phyloP scores from a whole-genome alignment of 2,113 vertebrate genomes.

The Sander vitreus region DNA sequence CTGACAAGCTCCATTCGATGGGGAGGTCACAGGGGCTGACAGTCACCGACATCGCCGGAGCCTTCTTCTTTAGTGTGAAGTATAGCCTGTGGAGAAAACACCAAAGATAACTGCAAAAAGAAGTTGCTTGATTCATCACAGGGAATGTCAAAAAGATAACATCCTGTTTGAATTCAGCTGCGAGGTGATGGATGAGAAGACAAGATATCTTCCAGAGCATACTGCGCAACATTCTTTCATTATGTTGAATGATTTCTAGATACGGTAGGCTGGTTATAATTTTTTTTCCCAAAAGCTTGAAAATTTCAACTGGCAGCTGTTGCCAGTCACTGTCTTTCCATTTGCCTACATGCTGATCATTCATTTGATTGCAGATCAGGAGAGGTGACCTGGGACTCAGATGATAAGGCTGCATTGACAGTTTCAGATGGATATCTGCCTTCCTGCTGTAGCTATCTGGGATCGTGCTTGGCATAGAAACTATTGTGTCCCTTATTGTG shows the following conservation, averaged over 20 bases:
- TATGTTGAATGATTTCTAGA: constrained; percentile 40
- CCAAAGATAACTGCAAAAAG: constrained; percentile 21
- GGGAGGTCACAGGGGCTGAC: constrained; percentile 89
- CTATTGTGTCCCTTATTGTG: constrained; percentile 3
- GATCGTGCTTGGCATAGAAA: constrained; percentile 63
- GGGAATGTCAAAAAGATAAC: constrained; percentile 57
- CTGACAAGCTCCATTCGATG: constrained; percentile 87
- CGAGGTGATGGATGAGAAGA: constrained; percentile 47
- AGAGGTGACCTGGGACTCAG: constrained; percentile 63
- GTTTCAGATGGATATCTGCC: constrained; percentile 64
- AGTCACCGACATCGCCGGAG: constrained; percentile 83
- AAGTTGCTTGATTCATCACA: constrained; percentile 28
- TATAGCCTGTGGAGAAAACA: constrained; percentile 82
- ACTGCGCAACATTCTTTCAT: constrained; percentile 36
- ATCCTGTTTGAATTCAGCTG: constrained; percentile 49
- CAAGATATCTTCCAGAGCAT: constrained; percentile 21
- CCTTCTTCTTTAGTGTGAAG: constrained; percentile 87
- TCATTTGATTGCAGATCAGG: constrained; percentile 50
- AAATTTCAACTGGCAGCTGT: neutral
- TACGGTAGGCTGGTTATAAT: constrained; percentile 11
- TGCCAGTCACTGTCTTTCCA: constrained; percentile 23
- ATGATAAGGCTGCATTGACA: constrained; percentile 64
- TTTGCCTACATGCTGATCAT: constrained; percentile 50
- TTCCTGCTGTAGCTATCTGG: constrained; percentile 46
- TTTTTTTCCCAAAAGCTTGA: constrained; percentile 10